Evolutionary conservation across 30 jellyfish, hydroid and myxozoan genomes (phyloP).

Genomic region (Mastigias papua): DNA sequence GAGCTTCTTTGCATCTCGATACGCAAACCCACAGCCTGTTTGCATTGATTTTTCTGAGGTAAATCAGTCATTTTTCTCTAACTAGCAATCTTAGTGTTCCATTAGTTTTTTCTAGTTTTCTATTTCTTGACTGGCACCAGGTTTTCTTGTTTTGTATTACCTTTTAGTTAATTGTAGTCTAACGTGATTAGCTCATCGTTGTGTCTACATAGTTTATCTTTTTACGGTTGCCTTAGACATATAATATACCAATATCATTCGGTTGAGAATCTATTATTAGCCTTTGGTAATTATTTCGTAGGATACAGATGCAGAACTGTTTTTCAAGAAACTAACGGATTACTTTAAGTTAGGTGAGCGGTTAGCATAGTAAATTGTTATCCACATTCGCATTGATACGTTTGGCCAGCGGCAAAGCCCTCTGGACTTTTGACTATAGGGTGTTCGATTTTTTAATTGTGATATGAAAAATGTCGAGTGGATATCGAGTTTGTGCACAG

Average conservation of each 20-base stretch:
- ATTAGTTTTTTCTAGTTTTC: too few relatives aligned
- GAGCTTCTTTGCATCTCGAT: conserved; percentile 34
- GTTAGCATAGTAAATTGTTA: neutral
- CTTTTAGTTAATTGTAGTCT: too few relatives aligned
- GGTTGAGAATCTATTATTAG: neutral
- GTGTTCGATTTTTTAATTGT: too few relatives aligned
- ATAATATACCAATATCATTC: neutral
- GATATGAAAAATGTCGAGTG: too few relatives aligned
- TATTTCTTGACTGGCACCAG: too few relatives aligned
- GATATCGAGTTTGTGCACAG: too few relatives aligned
- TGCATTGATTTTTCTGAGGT: conserved; percentile 61
- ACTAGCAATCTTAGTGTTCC: too few relatives aligned
- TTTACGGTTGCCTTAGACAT: neutral
- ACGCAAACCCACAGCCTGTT: conserved; percentile 27
- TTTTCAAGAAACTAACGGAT: conserved; percentile 59
- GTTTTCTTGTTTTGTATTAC: too few relatives aligned
- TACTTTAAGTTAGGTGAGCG: conserved; percentile 64
- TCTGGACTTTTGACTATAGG: too few relatives aligned
- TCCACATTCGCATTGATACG: neutral
- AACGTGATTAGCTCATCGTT: too few relatives aligned
- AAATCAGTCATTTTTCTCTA: neutral
- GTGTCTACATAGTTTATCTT: too few relatives aligned
- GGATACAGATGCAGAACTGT: conserved; percentile 60
- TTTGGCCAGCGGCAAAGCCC: too few relatives aligned
- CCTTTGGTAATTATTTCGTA: neutral